Evolutionary conservation across 2,888 invertebrate species (phyloP), one percentile per base, ranked within the genome.

Genomic region (Meta bourneti): DNA sequence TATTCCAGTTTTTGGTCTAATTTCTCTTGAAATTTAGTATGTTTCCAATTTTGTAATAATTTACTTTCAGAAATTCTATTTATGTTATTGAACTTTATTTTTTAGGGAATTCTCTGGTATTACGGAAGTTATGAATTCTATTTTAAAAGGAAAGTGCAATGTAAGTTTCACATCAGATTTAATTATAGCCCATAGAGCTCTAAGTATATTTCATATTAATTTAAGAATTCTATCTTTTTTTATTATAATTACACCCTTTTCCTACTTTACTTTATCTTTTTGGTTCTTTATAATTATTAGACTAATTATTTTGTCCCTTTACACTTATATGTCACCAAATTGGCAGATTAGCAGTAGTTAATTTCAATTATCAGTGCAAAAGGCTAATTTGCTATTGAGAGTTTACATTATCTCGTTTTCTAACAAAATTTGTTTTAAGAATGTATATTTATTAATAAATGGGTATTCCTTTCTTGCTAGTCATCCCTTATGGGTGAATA

Each of bases 121-220:
- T 6, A 13, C 61, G 16, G 34, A 79, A 79, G 11, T 61, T 19
- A 16, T 48, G 16, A 0, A 19, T 11, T 74, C 16, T 20, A 83
- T 83, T 20, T 20, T 34, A 13, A 51, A 83, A 7, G 72, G 72
- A 19, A 5, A 16, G 16, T 83, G 83, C n/a, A 34, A 83, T 83
- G 83, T 83, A 83, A 83, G 75, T 75, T 16, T 75, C 7, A 34
- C 34, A 34, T 34, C 4, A 34, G 34, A 34, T 34, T 49, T 72
- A 83, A 20, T 54, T 52, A 51, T 51, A 51, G 49, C 49, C 7
- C 70, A n/a, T 49, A 7, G 0, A 9, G 52, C 20, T 16, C 20
- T 61, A 13, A 20, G 13, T 77, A 7, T 16, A 49, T 77, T 49
- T 51, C 16, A 49, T 51, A 16, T n/a, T 16, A 34, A 34, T 74